Base-by-base conservation (phyloP, 2,113 vertebrate species). In the Thunnus maccoyii region DNA sequence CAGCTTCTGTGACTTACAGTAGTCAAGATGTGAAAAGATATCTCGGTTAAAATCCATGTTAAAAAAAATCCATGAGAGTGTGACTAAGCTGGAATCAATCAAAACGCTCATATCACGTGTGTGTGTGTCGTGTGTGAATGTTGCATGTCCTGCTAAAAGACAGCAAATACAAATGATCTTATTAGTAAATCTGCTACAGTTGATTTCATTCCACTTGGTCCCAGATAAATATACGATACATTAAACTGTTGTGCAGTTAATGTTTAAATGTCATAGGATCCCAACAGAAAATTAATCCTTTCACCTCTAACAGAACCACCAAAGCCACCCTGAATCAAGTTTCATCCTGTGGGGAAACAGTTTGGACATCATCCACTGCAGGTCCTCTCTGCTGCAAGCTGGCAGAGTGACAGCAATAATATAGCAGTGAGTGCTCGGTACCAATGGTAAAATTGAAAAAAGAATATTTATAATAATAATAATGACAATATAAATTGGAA, bases 181-280 rank as follows among this genome's bases (percentile, higher is more conserved):
- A 70, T 62, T 74, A 47, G 36, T 63, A 52, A 30, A 30, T 30
- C 27, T 30, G 27, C 2, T 20, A 52, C 30, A 80, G 30, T 51
- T 62, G 56, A 63, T 81, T 83, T 63, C 14, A 75, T 73, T 69
- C 41, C 52, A 56, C 22, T 41, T 22, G 36, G 56, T 70, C 69
- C 56, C 69, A 60, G 56, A 14, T 67, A 68, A 82, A 86, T 84
- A 32, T 64, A 30, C 50, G 70, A 50, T 74, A 79, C 65, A 78
- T 80, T 41, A 22, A 70, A 78, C 7, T 52, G 75, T 51, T 85
- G 61, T 58, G 48, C 36, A 57, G 22, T 30, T 55, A 55, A 58
- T 18, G 77, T 51, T 82, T 66, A 68, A 66, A 76, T 77, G 32
- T 74, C 57, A 27, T 30, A 58, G 25, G 16, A 44, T 66, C 32